Conservation (phyloP, 2,797 vertebrate genomes). For the Artibeus jamaicensis region DNA sequence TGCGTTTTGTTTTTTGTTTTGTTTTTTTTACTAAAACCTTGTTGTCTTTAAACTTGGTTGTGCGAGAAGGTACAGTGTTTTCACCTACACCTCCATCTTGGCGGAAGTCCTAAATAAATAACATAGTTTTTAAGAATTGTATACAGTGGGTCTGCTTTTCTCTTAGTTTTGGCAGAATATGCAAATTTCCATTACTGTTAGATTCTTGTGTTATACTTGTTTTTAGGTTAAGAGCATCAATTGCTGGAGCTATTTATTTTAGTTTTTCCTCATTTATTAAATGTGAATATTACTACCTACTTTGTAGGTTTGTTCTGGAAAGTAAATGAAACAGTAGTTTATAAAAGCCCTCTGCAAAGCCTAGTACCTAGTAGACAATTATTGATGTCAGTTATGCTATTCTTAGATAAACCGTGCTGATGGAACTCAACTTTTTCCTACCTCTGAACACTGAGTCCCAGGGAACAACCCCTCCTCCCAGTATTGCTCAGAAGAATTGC, state of each 20-base stretch:
- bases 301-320: background rate
- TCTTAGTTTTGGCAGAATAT: background rate
- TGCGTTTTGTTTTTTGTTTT: no score
- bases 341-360: background rate
- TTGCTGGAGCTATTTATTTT: background rate
- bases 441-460: background rate
- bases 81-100: no score
- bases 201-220: background rate
- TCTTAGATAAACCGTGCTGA: background rate
- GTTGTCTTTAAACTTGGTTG: no score
- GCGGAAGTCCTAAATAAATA: no score
- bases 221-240: background rate
- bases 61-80: no score
- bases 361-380: background rate
- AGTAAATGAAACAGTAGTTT: background rate
- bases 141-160: background rate
- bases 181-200: background rate
- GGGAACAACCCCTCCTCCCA: background rate
- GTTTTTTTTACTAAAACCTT: no score
- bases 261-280: background rate
- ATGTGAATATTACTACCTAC: background rate
- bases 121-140: background rate
- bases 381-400: background rate
- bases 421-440: background rate
- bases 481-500: background rate